A percentile compares a stretch with the other conserved stretches of the same genome.
phyloP scores from a whole-genome alignment of 2,113 vertebrate species.

The Peromyscus maniculatus region DNA sequence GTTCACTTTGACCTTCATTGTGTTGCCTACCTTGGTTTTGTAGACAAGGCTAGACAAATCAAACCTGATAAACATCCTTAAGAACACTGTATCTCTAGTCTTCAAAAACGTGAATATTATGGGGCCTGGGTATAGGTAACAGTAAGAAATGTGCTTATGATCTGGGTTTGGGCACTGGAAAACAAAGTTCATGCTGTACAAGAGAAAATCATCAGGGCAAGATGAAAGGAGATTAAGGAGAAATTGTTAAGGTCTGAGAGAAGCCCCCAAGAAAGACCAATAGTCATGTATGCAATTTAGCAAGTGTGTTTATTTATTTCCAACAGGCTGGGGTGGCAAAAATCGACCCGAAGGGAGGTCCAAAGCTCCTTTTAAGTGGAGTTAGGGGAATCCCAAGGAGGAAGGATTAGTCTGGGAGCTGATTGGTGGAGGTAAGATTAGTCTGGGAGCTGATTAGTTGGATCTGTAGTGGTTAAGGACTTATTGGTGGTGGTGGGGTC shows the following conservation, averaged over 20 bases:
- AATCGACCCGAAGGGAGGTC: too few relatives aligned
- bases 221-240: not conserved
- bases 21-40: not conserved
- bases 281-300: too few relatives aligned
- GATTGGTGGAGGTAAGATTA: too few relatives aligned
- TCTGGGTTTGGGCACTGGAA: not conserved
- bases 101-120: not conserved
- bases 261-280: too few relatives aligned
- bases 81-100: not conserved
- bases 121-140: not conserved
- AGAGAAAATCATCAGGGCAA: not conserved
- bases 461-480: too few relatives aligned
- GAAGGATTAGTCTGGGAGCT: too few relatives aligned
- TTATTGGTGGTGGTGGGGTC: too few relatives aligned
- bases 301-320: too few relatives aligned
- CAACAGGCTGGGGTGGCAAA: too few relatives aligned
- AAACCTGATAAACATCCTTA: slow-evolving; percentile 24
- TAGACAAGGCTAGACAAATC: not conserved
- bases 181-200: not conserved
- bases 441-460: too few relatives aligned
- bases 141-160: not conserved
- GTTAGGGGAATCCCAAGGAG: too few relatives aligned
- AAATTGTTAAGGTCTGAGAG: not conserved
- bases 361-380: too few relatives aligned
- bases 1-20: not conserved